Conservation (phyloP, 2,888 invertebrate genomes). For the Serripes groenlandicus region DNA sequence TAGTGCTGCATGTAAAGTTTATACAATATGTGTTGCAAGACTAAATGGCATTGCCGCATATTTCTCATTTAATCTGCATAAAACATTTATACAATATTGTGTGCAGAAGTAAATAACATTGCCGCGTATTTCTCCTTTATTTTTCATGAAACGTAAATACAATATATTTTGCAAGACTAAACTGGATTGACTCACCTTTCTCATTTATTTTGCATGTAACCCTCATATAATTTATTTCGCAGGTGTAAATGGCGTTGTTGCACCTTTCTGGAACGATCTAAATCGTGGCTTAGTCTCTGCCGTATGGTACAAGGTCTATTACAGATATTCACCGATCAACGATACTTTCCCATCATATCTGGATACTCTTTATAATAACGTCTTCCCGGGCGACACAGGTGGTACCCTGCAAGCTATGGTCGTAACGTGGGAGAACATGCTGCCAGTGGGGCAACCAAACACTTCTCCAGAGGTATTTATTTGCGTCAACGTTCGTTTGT, state of each 20-base stretch:
- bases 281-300: constrained; percentile 7
- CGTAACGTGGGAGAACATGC: constrained; percentile 52
- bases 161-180: too few species aligned
- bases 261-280: constrained; percentile 52
- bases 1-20: too few species aligned
- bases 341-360: constrained; percentile 19
- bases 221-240: neutral
- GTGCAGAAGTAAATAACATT: too few species aligned
- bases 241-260: constrained; percentile 19
- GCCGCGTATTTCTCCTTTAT: too few species aligned
- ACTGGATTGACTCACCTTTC: too few species aligned
- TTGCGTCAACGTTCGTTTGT: too few species aligned
- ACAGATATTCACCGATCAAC: constrained; percentile 27
- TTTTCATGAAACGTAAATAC: too few species aligned
- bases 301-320: constrained; percentile 49
- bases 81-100: too few species aligned
- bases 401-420: constrained; percentile 34
- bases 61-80: too few species aligned
- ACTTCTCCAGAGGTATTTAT: neutral
- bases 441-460: constrained; percentile 20
- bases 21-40: too few species aligned
- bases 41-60: too few species aligned
- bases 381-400: neutral
- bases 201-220: too few species aligned
- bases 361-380: constrained; percentile 1